Conservation (phyloP, 2,113 vertebrate genomes). For the Pterocles gutturalis region DNA sequence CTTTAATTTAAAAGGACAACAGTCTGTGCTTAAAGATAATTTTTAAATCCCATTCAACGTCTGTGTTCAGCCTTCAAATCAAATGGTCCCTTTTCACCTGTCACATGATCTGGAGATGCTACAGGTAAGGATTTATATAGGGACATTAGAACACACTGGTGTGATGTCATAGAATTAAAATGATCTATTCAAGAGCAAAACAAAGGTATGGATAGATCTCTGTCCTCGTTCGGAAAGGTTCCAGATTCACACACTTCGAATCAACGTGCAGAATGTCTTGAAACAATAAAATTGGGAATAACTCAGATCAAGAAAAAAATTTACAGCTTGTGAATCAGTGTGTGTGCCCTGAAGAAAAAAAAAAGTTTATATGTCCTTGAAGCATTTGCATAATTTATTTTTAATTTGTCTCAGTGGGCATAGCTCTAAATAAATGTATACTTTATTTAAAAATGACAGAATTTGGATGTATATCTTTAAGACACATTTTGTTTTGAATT, state of each 20-base stretch:
- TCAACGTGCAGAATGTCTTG: neutral
- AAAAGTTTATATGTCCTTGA: neutral
- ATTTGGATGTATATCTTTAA: neutral
- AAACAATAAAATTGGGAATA: neutral
- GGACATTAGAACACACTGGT: neutral
- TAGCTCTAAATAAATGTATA: neutral
- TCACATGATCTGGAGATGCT: slow-evolving; percentile 23
- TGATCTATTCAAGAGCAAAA: neutral
- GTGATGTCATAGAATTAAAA: slow-evolving; percentile 18
- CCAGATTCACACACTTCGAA: neutral
- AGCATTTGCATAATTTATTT: neutral
- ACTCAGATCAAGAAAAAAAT: neutral
- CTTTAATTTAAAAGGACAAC: neutral
- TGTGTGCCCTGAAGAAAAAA: neutral
- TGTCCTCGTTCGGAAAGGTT: neutral
- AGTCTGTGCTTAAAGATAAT: neutral
- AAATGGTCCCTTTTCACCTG: neutral
- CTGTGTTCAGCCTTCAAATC: slow-evolving; percentile 35
- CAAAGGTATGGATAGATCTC: neutral
- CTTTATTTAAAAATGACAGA: neutral
- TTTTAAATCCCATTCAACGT: neutral
- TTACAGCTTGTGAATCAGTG: neutral
- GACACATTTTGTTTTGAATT: neutral
- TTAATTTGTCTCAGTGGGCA: neutral
- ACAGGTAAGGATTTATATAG: neutral